Evolutionary conservation across 2,113 vertebrate genomes (phyloP).

Genomic region (Limanda limanda): DNA sequence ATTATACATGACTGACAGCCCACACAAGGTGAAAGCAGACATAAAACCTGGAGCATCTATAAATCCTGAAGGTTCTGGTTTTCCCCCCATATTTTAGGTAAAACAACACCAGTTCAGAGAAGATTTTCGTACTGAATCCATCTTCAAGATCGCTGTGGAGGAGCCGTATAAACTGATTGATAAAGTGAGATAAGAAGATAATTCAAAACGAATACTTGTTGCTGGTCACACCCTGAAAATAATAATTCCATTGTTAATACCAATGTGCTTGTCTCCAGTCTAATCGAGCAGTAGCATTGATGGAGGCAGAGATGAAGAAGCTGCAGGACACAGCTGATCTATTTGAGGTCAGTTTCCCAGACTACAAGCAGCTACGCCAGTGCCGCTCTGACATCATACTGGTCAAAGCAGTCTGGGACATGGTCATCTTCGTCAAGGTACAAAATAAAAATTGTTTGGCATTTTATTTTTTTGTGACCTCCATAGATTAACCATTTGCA

Average conservation of each 20-base stretch:
- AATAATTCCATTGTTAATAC: too few species aligned
- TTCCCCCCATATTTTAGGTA: slow-evolving; percentile 73
- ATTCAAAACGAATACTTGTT: not conserved
- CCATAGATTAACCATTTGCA: too few species aligned
- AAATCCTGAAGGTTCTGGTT: slow-evolving; percentile 11
- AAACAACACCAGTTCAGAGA: slow-evolving; percentile 87
- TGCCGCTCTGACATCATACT: slow-evolving; percentile 82
- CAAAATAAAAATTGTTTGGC: not conserved
- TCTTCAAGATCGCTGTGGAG: slow-evolving; percentile 76
- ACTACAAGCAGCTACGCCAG: slow-evolving; percentile 83
- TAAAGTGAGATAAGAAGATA: slow-evolving; percentile 68
- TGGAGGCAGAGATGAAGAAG: slow-evolving; percentile 81
- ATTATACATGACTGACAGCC: slow-evolving; percentile 63
- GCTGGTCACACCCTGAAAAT: not conserved
- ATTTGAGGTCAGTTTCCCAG: slow-evolving; percentile 83
- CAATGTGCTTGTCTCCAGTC: slow-evolving; percentile 47
- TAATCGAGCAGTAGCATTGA: slow-evolving; percentile 68
- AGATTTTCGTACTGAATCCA: slow-evolving; percentile 78
- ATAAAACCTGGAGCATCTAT: not conserved
- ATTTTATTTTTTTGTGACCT: not conserved
- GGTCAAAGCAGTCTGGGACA: slow-evolving; percentile 84
- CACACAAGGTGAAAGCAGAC: not conserved
- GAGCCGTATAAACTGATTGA: slow-evolving; percentile 77
- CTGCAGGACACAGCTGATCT: slow-evolving; percentile 82
- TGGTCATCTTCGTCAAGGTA: slow-evolving; percentile 84